Base-by-base conservation (phyloP, 2,113 vertebrate genomes). In the Hemichromis elongatus region DNA sequence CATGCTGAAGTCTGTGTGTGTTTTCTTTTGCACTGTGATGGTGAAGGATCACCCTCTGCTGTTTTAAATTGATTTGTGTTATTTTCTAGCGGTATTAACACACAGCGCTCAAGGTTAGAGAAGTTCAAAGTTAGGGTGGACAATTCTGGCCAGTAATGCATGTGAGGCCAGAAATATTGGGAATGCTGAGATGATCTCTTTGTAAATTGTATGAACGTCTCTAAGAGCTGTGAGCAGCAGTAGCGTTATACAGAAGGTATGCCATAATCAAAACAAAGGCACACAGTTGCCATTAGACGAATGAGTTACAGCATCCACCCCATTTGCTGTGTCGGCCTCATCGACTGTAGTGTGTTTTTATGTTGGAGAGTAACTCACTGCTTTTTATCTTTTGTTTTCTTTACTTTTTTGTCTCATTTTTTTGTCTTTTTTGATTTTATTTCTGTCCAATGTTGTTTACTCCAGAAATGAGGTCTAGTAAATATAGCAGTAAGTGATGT, bases 401-500 rank as follows among this genome's bases (percentile, higher is more conserved):
- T 92, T 50, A 75, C 42, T 80, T 82, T 86, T 88, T 81, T 86
- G 79, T 91, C 73, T 35, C 78, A 21, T 33, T 77, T 47, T 80
- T 28, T 84, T 84, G 78, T 81, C n/a, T 3, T 85, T 93, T 70
- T 85, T 37, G 90, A 90, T 88, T 89, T 55, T 90, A 33, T 91
- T 90, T 94, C 82, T 93, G 86, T 93, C 86, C 84, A 37, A 86
- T 92, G 88, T 93, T 86, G 85, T 95, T 95, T 90, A 93, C 91
- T 94, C 78, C 92, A 96, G 93, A 95, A 94, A 94, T 95, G 87
- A 94, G 91, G 89, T 94, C 91, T 95, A 94, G 91, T 96, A 95
- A 95, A 94, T 94, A 94, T 93, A 94, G 91, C 94, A 94, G 93
- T 96, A 96, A 94, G 94, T 94, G 92, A 92, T 91, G 94, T 95